Base-by-base conservation (phyloP, 1,140 invertebrate genomes). In the Drosophila equinoxialis region DNA sequence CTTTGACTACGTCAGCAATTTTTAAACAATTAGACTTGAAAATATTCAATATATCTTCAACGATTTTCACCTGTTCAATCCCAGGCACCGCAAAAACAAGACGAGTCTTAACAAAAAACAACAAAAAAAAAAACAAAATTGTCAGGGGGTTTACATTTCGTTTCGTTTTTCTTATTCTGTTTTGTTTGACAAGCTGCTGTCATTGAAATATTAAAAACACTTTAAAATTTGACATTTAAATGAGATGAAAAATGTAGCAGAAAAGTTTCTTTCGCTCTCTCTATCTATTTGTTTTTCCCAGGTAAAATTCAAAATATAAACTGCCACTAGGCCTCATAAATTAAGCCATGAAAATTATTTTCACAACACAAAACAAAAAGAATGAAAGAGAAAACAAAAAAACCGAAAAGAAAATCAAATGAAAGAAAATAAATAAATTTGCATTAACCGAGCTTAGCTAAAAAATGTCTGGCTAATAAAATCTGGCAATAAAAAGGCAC, bases 161-260 rank as follows among this genome's bases (percentile, higher is more conserved):
- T 23, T 64, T 51, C 17, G 42, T 14, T 60, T 75, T 48, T 48
- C 13, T 35, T 14, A 30, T 20, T 64, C 39, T 26, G 42, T 7
- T 23, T 62, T 73, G 65, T 80, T 77, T 87, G 83, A 87, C 83
- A 83, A 77, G 82, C 79, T 74, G 59, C 84, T 87, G 84, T 87
- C 84, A 87, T 68, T 89, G 84, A 89, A 87, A 87, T 87, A 87
- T 87, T 87, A 87, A 89, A 87, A 87, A 87, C 78, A 86, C 81
- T 86, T 87, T 84, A 67, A 68, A 79, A 45, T 59, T 48, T 80
- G 84, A 75, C 80, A 81, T 60, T 69, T 58, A 76, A 71, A 66
- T 73, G 65, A 65, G 66, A 73, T 72, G 65, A 73, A 70, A 51
- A 51, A 51, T 51, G 39, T 23, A 33, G 39, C 13, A 10, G 23